A percentile compares a stretch with the other conserved stretches of the same genome.
phyloP scores from a whole-genome alignment of 2,113 vertebrate species.

The Campylorhamphus procurvoides region DNA sequence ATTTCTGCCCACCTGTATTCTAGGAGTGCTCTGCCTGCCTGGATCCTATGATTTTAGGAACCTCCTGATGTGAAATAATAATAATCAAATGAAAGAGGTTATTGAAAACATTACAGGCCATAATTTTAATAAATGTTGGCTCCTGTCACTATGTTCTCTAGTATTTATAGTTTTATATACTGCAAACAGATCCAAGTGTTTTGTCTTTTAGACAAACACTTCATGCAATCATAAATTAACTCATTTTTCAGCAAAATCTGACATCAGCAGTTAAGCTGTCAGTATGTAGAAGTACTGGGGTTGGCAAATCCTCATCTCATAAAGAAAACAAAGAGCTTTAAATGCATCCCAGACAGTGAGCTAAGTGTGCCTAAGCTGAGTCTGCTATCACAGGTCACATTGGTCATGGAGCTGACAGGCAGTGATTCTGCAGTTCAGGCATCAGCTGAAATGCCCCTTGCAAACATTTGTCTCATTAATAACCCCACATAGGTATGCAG shows the following conservation, averaged over 20 bases:
- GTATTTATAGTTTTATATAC: slow-evolving; percentile 64
- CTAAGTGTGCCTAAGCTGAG: neutral
- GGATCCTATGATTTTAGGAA: neutral
- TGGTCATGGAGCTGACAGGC: slow-evolving; percentile 8
- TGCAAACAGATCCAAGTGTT: slow-evolving; percentile 53
- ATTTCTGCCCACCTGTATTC: neutral
- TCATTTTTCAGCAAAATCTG: slow-evolving; percentile 65
- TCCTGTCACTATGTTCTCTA: slow-evolving; percentile 46
- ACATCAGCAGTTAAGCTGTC: slow-evolving; percentile 66
- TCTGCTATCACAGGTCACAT: neutral
- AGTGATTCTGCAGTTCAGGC: neutral
- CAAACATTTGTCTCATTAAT: neutral
- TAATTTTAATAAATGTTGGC: slow-evolving; percentile 64
- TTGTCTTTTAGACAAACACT: slow-evolving; percentile 67
- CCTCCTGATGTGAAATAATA: neutral
- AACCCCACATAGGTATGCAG: neutral
- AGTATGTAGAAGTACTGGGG: neutral
- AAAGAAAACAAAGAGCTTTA: slow-evolving; percentile 45
- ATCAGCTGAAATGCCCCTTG: neutral
- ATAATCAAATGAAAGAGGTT: slow-evolving; percentile 38
- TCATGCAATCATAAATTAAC: slow-evolving; percentile 62
- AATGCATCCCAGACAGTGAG: slow-evolving; percentile 35
- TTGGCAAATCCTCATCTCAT: slow-evolving; percentile 36
- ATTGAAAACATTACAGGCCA: slow-evolving; percentile 51
- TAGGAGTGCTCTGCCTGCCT: neutral